Conservation (phyloP, 1,140 invertebrate species). For the Acromyrmex echinatior region DNA sequence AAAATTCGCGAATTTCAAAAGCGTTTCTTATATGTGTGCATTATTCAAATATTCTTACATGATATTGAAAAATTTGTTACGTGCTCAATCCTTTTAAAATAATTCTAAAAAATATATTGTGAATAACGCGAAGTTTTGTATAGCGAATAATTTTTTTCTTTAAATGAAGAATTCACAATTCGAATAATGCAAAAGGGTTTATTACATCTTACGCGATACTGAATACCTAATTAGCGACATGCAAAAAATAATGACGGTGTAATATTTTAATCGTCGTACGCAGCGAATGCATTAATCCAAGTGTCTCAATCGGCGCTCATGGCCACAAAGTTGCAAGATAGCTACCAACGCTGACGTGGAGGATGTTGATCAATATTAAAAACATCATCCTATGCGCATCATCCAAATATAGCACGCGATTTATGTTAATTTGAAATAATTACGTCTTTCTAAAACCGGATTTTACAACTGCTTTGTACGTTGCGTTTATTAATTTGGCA, state of each 20-base stretch:
- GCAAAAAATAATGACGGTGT: constrained; percentile 35
- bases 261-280: constrained; percentile 39
- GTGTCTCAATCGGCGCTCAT: constrained; percentile 19
- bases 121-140: background rate
- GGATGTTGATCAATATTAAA: constrained; percentile 59
- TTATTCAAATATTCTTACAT: background rate
- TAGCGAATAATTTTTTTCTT: background rate
- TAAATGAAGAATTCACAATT: constrained; percentile 7
- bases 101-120: no score
- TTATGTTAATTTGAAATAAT: constrained; percentile 53
- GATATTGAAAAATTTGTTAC: background rate
- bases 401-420: constrained; percentile 24
- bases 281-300: constrained; percentile 34
- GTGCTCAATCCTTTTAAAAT: no score
- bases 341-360: background rate
- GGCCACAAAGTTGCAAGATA: constrained; percentile 2
- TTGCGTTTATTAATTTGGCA: background rate
- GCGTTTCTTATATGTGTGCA: background rate
- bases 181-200: background rate
- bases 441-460: constrained; percentile 43
- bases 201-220: background rate
- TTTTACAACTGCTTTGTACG: background rate
- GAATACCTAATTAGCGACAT: background rate
- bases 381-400: constrained; percentile 40
- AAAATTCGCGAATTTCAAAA: background rate